Evolutionary conservation across 2,797 vertebrate genomes (phyloP), one percentile per base, ranked within the genome.

Genomic region (Rallus crepitans): DNA sequence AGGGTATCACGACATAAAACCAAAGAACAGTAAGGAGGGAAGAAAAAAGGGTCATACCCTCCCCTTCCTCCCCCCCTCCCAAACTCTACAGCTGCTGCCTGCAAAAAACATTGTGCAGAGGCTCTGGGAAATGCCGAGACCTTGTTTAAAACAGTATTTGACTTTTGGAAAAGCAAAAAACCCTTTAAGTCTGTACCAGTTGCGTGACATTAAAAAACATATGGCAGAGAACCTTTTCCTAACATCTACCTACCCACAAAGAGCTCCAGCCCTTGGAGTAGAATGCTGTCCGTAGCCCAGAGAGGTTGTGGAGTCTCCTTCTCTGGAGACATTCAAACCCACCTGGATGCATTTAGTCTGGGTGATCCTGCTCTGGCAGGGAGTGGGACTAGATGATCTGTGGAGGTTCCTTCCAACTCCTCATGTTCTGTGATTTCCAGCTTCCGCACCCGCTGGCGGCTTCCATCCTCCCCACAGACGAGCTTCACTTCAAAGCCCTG

Each of bases 21-120:
- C 17, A 39, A 71, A 83, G 8, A 47, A 7, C 23, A 81, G 10
- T n/a, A 47, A 78, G 4, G n/a, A 11, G 6, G 28, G 2, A 12
- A 27, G 0, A 7, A 60, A 52, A 60, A 40, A 15, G 0, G 7
- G 10, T 19, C 28, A 5, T 30, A 30, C 37, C 37, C 37, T 37
- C 37, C 37, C 37, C 37, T 35, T 35, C 35, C 35, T 35, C 25
- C 50, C 1, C 0, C 4, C 23, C 0, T 3, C 23, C 48, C 20
- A 45, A 83, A 57, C 13, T 4, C 31, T 7, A 37, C 20, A 84
- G 47, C 11, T 89, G 14, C 20, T n/a, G 20, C 25, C 35, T 88
- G 21, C 65, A 88, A 16, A 75, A 71, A n/a, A 5, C 23, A 33
- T 66, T 85, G 16, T 56, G 31, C 25, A 75, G 50, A 83, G 39